These are phyloP conservation scores for Chymomyza amoena DNA, from an alignment of 2,888 invertebrate species.

Conservation along the genomic window DNA sequence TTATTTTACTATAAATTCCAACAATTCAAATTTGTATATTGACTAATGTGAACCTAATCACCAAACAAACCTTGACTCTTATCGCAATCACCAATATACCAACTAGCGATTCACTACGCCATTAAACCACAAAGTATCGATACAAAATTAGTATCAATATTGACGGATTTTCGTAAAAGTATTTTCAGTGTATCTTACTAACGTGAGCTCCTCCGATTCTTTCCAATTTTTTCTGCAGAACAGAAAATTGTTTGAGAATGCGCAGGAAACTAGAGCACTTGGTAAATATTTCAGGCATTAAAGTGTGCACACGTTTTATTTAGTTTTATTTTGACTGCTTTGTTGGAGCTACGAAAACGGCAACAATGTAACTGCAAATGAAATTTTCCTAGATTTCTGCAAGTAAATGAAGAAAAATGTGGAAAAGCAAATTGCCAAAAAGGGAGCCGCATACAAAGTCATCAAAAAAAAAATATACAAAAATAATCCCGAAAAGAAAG, in stretches of 20 bases:
- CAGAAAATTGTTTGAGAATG: not conserved
- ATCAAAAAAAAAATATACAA: slow-evolving; percentile 8
- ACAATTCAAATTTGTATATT: too few species aligned
- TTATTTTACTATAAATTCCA: too few species aligned
- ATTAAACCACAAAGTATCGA: too few species aligned
- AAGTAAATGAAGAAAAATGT: slow-evolving; percentile 71
- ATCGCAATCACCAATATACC: too few species aligned
- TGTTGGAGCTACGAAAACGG: slow-evolving; percentile 49
- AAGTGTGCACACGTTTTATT: slow-evolving; percentile 32
- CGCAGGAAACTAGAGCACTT: slow-evolving; percentile 54
- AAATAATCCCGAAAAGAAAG: not conserved
- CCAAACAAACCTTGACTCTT: too few species aligned
- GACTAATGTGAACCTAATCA: too few species aligned
- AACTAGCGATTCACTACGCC: too few species aligned
- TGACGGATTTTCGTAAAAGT: not conserved
- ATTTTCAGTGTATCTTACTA: too few species aligned
- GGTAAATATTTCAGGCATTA: slow-evolving; percentile 58
- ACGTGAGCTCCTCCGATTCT: not conserved
- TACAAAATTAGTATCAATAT: too few species aligned
- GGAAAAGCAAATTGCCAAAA: slow-evolving; percentile 62
- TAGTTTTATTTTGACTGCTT: slow-evolving; percentile 20
- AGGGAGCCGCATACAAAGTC: slow-evolving; percentile 25
- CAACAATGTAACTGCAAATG: slow-evolving; percentile 68
- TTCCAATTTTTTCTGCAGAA: not conserved
- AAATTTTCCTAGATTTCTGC: slow-evolving; percentile 67